Base-by-base conservation (phyloP, 1,140 invertebrate species). In the Megathymus violae region DNA sequence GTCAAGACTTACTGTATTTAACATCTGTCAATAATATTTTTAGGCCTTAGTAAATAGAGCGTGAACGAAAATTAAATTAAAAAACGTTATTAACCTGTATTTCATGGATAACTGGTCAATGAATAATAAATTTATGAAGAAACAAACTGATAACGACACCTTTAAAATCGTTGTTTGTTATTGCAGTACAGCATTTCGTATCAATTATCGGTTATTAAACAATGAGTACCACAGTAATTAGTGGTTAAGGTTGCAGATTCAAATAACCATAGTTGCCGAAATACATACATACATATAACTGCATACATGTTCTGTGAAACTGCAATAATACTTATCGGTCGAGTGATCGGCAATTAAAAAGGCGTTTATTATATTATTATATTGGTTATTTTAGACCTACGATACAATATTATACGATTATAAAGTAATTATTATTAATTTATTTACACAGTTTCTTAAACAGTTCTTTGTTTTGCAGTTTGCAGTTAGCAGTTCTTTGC, bases 11-110 rank as follows among this genome's bases (percentile, higher is more conserved):
- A n/a, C n/a, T n/a, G n/a, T n/a, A n/a, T n/a, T n/a, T 40, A 52
- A 41, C 25, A 41, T 52, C 17, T 54, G 13, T 54, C 43, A 54
- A 52, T 27, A 15, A 43, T 54, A 22, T 36, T n/a, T n/a, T 41
- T 54, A 27, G 38, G 17, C 40, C 51, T 25, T 27, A 56, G n/a
- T 43, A 71, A 81, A 74, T 60, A 74, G 75, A 82, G 71, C 76
- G 75, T 80, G 69, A 27, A 44, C 43, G 54, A 74, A 63, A 69
- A 71, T n/a, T 66, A 68, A 62, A 50, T 62, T 22, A 71, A 74
- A 75, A 71, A 76, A 80, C 65, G 56, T 65, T 64, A 72, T 75
- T 82, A 79, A 77, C 74, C 74, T 58, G 66, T 38, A 80, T 82
- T 76, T 76, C 74, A 85, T 74, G 78, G 69, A 76, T 82, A 74